Base-by-base conservation (phyloP, 2,888 invertebrate species). In the Apamea monoglypha region DNA sequence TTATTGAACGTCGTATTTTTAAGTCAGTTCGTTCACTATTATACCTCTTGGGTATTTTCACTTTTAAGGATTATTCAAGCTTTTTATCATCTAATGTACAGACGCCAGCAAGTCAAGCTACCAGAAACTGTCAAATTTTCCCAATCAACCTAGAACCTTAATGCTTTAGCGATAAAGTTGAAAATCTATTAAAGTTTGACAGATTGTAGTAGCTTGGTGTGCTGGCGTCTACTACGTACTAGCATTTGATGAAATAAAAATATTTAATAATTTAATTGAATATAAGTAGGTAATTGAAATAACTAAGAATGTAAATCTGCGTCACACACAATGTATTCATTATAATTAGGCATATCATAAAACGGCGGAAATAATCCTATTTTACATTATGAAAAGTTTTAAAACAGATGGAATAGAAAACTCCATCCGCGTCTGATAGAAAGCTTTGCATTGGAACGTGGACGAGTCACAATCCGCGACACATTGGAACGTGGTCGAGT, bases 1-100 rank as follows among this genome's bases (percentile, higher is more conserved):
- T 74, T 67, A 74, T 70, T 61, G 29, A 32, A 44, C 50, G 47
- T 53, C 40, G 56, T 36, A 36, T 36, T 29, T 72, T 53, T 25
- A 53, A 66, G 29, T 64, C 63, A 21, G 25, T 36, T n/a, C 16
- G 10, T 69, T 63, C 59, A 32, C 40, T 61, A 12, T 21, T 40
- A 21, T 47, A 53, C 8, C 32, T 53, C 14, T 53, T 59, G 29
- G 16, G 16, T 80, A 61, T 61, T 61, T 32, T 67, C 12, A 59
- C 56, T 59, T 59, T 12, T 59, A 59, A n/a, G n/a, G n/a, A 5
- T 40, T 36, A 36, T 36, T 36, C 36, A 36, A 36, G 36, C 6
- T 53, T 53, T 53, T 8, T 21, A 21, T 53, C 53, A 53, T 53
- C 21, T 53, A 21, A 8, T 50, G 18, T 16, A 16, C n/a, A n/a